Base-by-base conservation (phyloP, 2,113 vertebrate genomes). In the Pteropus alecto region DNA sequence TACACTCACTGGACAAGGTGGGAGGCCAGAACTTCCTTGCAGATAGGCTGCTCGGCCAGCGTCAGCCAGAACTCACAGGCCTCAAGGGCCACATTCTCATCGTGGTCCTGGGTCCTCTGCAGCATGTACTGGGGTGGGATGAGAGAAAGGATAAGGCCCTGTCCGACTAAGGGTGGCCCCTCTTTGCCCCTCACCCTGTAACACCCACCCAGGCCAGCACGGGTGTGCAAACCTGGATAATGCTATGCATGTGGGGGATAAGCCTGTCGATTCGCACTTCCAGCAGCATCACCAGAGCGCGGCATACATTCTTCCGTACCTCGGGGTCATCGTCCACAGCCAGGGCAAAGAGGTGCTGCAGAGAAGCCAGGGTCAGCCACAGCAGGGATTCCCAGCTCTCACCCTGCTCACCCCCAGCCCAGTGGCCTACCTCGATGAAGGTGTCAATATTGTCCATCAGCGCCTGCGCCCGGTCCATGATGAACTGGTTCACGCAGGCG, bases 21-120 rank as follows among this genome's bases (percentile, higher is more conserved):
- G 2, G 99, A 99, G 1, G 99, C 99, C 71, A 99, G 98, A 58
- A 99, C 99, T 91, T 99, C 99, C 97, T 99, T 99, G 97, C 99
- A 99, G 98, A 99, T 99, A 71, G 99, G 99, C 97, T 99, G 99
- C 90, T 99, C 99, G 0, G 99, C 99, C 98, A 99, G 97, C 1
- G 99, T 99, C 97, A 99, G 98, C 99, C 99, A 99, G 98, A 99
- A 99, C 98, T 99, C 99, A 6, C 99, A 99, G 73, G 99, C 99
- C 98, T 99, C 99, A 79, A 99, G 98, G 30, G 99, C 99, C 96
- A 99, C 99, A 0, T 99, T 99, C 98, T 99, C 99, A 18, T 99
- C 99, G 0, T 99, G 99, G 98, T 99, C 99, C 98, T 99, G 99
- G 0, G 99, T 99, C 94, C 99, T 98, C 98, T 99, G 99, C 91